Evolutionary conservation across 2,888 invertebrate genomes (phyloP), one percentile per base, ranked within the genome.

Genomic region (Agrenia bidenticulata): DNA sequence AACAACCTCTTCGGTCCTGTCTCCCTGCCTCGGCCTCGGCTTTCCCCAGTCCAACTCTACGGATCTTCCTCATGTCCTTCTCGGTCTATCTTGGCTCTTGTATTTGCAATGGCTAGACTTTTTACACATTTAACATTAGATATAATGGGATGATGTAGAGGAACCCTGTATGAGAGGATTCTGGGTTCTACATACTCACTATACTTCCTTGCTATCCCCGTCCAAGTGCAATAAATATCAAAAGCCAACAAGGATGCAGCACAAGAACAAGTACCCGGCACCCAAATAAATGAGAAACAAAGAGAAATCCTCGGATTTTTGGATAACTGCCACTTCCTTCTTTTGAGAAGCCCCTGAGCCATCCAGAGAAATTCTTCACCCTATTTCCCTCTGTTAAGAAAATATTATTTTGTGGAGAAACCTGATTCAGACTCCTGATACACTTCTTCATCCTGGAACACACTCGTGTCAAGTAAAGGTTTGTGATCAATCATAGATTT

Each of bases 401-500:
- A 45, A 45, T 45, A 45, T 45, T 17, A 45, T 45, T 45, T 45
- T 45, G 45, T 15, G 19, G 23, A 17, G 49, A 49, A 11, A 23
- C 19, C 51, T 24, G 23, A 51, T 51, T 51, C 51, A 11, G 23
- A 24, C 21, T 11, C 11, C 11, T 15, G 51, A 45, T 45, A 15
- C 45, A 17, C 45, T 45, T 45, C 19, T 45, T 45, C 45, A 45
- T 45, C 45, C 45, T 15, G 45, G 45, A n/a, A n/a, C n/a, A n/a
- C 45, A 45, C 45, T 45, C 19, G 45, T 45, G 45, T 45, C 45
- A 19, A 45, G 45, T 45, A 15, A 24, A 51, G 32, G 55, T n/a
- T 37, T 55, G 55, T 32, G 27, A 55, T 55, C 55, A 55, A 55
- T 55, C 55, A 55, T 32, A 55, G 13, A 55, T 55, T 55, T 49